Evolutionary conservation across 2,113 vertebrate genomes (phyloP), one percentile per base, ranked within the genome.

Genomic region (Desmodus rotundus): DNA sequence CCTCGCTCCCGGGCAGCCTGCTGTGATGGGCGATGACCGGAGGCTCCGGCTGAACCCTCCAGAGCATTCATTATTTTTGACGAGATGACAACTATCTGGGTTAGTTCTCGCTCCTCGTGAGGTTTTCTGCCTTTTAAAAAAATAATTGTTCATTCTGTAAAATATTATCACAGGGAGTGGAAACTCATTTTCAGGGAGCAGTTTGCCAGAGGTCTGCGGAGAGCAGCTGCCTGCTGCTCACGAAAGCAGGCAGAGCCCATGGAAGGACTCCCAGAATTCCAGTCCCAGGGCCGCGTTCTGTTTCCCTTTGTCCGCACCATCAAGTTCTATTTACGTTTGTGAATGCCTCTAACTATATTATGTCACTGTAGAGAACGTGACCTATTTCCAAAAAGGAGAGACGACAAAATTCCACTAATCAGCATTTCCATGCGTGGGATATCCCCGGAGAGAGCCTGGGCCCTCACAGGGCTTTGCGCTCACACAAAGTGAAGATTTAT

Each of bases 11-110:
- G 84, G 92, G 97, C 97, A 97, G 97, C 97, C 97, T 96, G 73
- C 98, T 98, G 98, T 98, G 98, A 97, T 96, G 61, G 98, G 98
- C 98, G 98, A 97, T 94, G 98, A 96, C 97, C 97, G 97, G 97
- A 98, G 98, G 98, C 98, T 92, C 96, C 97, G 98, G 97, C 98
- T 97, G 98, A 98, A 98, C 88, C 98, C 98, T 98, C 99, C 94
- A 96, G 98, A 99, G 98, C 98, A 98, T 98, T 99, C 98, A 99
- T 99, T 99, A 99, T 99, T 98, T 99, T 98, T 98, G 98, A 99
- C 98, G 98, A 98, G 98, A 98, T 99, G 98, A 99, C 98, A 99
- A 98, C 98, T 98, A 95, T 94, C 95, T 97, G 83, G 84, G 96
- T 96, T 98, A 96, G 77, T 98, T 98, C 97, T 98, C 96, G 81